These are phyloP conservation scores for Cardinalis cardinalis DNA, from an alignment of 2,113 vertebrate species.

Conservation along the genomic window DNA sequence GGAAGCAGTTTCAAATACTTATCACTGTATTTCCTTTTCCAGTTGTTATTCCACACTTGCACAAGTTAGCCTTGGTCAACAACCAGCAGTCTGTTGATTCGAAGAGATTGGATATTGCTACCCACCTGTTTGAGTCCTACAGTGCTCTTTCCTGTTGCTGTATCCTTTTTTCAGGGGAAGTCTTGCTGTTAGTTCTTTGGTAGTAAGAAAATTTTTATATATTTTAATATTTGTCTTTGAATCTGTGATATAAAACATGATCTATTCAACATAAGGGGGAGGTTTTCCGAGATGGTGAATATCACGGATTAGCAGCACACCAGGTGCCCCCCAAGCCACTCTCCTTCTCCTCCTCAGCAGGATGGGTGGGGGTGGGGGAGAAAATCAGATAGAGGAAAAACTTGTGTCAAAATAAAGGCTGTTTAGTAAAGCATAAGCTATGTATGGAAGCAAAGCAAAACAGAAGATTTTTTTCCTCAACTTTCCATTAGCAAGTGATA, in stretches of 20 bases:
- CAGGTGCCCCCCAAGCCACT: neutral
- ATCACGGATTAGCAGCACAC: neutral
- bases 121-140: conserved; percentile 96
- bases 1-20: neutral
- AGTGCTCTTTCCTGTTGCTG: conserved; percentile 98
- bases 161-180: conserved; percentile 80
- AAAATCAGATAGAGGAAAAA: neutral
- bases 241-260: neutral
- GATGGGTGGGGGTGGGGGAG: neutral
- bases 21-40: conserved; percentile 25
- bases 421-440: neutral
- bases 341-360: neutral
- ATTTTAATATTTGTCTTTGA: neutral
- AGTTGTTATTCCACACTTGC: conserved; percentile 98
- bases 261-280: neutral
- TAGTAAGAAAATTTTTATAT: neutral
- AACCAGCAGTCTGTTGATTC: conserved; percentile 91
- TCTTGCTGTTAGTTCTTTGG: neutral
- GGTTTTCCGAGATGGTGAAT: neutral
- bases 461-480: neutral
- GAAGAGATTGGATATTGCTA: conserved; percentile 93
- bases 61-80: conserved; percentile 92
- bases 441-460: neutral
- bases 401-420: neutral
- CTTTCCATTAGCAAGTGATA: neutral